Conservation (phyloP, 2,888 invertebrate genomes). For the Hirtodrosophila trivittata region DNA sequence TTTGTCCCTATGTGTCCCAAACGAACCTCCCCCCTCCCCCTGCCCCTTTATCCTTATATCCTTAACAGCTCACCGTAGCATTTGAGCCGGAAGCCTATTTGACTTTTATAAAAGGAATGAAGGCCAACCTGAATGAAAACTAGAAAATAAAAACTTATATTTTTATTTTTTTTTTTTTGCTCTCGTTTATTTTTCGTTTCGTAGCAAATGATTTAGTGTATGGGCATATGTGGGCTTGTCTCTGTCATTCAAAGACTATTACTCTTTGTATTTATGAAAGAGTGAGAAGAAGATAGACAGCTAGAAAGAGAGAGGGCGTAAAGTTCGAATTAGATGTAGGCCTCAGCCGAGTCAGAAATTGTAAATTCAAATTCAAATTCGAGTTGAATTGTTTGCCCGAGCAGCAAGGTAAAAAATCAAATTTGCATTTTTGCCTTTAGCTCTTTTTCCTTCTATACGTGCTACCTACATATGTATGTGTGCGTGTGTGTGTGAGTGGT, state of each 20-base stretch:
- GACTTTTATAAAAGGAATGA: slow-evolving; percentile 10
- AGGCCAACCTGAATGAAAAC: slow-evolving; percentile 1
- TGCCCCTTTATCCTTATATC: not conserved
- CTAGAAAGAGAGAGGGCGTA: not conserved
- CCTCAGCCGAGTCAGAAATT: not conserved
- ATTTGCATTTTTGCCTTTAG: slow-evolving; percentile 54
- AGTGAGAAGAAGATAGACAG: not conserved
- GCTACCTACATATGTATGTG: not conserved
- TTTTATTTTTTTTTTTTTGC: slow-evolving; percentile 6
- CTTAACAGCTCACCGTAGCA: not conserved
- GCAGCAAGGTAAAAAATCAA: slow-evolving; percentile 27
- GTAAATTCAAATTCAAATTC: slow-evolving; percentile 22
- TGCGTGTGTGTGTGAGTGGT: slow-evolving; percentile 10
- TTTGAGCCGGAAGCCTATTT: slow-evolving; percentile 5
- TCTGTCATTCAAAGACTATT: slow-evolving; percentile 13
- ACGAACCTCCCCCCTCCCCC: not conserved
- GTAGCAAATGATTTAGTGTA: slow-evolving; percentile 3
- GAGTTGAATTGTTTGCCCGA: slow-evolving; percentile 22
- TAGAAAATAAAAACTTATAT: slow-evolving; percentile 24
- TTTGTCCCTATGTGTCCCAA: slow-evolving; percentile 21
- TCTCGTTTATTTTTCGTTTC: too few species aligned
- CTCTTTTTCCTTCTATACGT: slow-evolving; percentile 23
- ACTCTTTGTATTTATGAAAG: slow-evolving; percentile 15
- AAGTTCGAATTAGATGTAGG: not conserved
- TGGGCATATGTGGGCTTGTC: not conserved